Percentiles rank a stretch among this genome's conserved stretches.
Evolutionary conservation across 1,140 invertebrate species (phyloP).

Genomic region (Amyelois transitella): DNA sequence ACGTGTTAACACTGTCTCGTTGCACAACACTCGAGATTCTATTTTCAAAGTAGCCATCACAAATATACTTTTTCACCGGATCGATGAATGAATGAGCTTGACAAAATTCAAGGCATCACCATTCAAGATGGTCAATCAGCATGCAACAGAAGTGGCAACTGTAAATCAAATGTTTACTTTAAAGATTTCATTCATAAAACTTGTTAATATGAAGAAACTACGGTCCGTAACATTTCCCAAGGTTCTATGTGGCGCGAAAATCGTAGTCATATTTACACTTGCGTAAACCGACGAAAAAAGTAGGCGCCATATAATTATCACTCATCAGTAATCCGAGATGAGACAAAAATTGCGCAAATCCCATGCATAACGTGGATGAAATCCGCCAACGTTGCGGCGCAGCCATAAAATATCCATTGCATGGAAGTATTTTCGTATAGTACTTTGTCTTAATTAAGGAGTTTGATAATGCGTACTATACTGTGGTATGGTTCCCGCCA

Average conservation of each 20-base stretch:
- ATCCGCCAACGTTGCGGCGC: constrained; percentile 35
- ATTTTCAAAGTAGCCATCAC: not conserved
- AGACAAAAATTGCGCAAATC: constrained; percentile 34
- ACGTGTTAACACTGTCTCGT: constrained; percentile 8
- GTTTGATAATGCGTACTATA: too few relatives aligned
- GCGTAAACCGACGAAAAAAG: constrained; percentile 16
- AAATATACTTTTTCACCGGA: not conserved
- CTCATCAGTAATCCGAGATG: constrained; percentile 27
- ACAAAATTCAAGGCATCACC: not conserved
- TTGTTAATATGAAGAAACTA: not conserved
- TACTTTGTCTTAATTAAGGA: not conserved
- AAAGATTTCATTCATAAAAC: not conserved
- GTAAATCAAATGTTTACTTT: not conserved
- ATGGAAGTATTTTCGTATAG: not conserved
- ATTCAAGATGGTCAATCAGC: not conserved
- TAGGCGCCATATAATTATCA: constrained; percentile 32
- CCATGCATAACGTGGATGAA: constrained; percentile 24
- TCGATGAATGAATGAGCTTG: not conserved
- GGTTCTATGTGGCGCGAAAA: not conserved
- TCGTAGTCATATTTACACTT: constrained; percentile 17
- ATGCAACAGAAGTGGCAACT: not conserved
- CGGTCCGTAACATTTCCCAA: not conserved
- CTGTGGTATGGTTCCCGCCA: too few relatives aligned
- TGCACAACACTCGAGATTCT: not conserved
- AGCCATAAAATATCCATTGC: not conserved